Evolutionary conservation across 2,797 vertebrate species (phyloP).

Genomic region (Coregonus sp.): DNA sequence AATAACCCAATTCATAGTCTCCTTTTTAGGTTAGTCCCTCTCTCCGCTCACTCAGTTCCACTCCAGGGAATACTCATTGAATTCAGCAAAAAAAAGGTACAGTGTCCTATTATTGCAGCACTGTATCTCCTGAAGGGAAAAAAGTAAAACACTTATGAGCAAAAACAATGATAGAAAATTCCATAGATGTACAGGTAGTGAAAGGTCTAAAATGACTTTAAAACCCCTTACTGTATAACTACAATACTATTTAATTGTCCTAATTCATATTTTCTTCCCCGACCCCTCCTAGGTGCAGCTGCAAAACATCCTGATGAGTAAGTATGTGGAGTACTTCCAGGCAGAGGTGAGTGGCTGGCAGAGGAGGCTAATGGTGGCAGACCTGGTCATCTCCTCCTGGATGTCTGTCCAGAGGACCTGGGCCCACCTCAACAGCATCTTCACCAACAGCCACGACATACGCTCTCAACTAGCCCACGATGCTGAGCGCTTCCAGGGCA

Average conservation of each 20-base stretch:
- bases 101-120: no score
- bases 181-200: no score
- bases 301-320: slow-evolving; percentile 86
- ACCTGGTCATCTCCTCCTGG: slow-evolving; percentile 82
- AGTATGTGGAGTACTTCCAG: slow-evolving; percentile 84
- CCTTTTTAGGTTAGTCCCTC: not conserved
- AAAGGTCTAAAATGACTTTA: not conserved
- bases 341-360: slow-evolving; percentile 83
- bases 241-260: not conserved
- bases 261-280: not conserved
- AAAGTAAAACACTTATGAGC: no score
- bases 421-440: slow-evolving; percentile 86
- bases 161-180: no score
- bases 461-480: slow-evolving; percentile 82
- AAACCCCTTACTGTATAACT: not conserved
- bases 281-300: slow-evolving; percentile 71
- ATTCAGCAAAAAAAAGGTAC: no score
- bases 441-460: slow-evolving; percentile 85
- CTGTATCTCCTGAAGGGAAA: no score
- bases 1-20: not conserved
- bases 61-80: not conserved
- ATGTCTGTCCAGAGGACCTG: slow-evolving; percentile 85
- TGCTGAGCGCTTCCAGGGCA: slow-evolving; percentile 78
- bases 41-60: not conserved
- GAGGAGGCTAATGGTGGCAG: slow-evolving; percentile 80